Evolutionary conservation across 1,140 invertebrate genomes (phyloP), one percentile per base, ranked within the genome.

Genomic region (silkworm (Bombyx mori)): DNA sequence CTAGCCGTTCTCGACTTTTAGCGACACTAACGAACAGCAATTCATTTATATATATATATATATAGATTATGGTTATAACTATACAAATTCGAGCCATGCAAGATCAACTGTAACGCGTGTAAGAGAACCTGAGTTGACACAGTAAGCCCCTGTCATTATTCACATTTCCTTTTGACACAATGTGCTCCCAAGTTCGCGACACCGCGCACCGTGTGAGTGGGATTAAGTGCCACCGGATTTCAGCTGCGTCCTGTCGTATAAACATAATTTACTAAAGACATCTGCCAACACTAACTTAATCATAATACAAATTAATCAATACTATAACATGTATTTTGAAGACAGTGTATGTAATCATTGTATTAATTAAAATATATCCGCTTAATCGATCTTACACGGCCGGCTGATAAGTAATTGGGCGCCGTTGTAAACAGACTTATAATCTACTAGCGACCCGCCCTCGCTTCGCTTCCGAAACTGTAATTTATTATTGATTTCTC

Each of bases 201-300:
- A 63, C 63, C 66, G 65, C 66, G 65, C 59, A 59, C 61, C 68
- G 66, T 68, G 64, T 60, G 58, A 66, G 69, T 35, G 60, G 75
- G 79, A 79, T 79, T 82, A 79, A 77, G 65, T 69, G 60, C 66
- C 71, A 58, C 62, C 66, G 64, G 65, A 63, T 55, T 63, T 57
- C 79, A 82, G 75, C 77, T 79, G 79, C 66, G 75, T 70, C 68
- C 73, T 75, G 75, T 73, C 65, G 72, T 70, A 75, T 77, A 73
- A 78, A 76, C 75, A 76, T 77, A 76, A 79, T 77, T 79, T 75
- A 77, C 69, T 77, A 76, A 79, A 70, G 73, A 75, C 71, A 73
- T 74, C 67, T 74, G 67, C 68, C 67, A 62, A 69, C 68, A 71
- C 61, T 73, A 75, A 77, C 68, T 73, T 72, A 69, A 77, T 77